Evolutionary conservation across 2,888 invertebrate genomes (phyloP).

Genomic region (Gymnocheta viridis): DNA sequence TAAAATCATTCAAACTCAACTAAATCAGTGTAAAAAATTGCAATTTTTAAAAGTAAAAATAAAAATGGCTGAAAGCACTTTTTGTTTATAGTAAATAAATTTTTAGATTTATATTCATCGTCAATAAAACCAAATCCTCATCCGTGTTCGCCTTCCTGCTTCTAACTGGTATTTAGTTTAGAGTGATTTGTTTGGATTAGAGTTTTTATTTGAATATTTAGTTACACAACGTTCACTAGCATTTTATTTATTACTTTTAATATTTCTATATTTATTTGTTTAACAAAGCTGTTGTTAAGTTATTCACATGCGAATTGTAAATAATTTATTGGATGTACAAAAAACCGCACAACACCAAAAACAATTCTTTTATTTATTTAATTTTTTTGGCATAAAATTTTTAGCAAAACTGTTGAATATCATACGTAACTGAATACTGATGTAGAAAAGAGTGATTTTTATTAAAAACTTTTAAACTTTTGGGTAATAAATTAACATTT

Average conservation of each 20-base stretch:
- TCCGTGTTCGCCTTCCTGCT: neutral
- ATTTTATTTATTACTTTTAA: conserved; percentile 24
- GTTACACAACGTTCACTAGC: neutral
- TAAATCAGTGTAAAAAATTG: conserved; percentile 15
- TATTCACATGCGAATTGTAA: conserved; percentile 62
- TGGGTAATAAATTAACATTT: neutral
- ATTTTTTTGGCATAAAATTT: neutral
- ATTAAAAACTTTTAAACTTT: neutral
- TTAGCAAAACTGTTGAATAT: conserved; percentile 2
- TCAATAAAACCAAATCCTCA: neutral
- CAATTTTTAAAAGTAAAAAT: conserved; percentile 20
- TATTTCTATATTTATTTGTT: conserved; percentile 46
- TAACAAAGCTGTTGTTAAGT: conserved; percentile 59
- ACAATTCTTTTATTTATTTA: neutral
- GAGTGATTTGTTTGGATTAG: conserved; percentile 39
- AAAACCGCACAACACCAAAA: conserved; percentile 39
- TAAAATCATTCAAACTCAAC: conserved; percentile 38
- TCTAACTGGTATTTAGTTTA: neutral
- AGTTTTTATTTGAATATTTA: conserved; percentile 10
- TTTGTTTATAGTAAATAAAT: conserved; percentile 63
- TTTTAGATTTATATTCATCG: conserved; percentile 55
- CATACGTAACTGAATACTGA: conserved; percentile 16
- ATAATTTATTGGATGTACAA: conserved; percentile 58
- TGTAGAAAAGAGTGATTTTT: neutral
- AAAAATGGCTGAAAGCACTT: conserved; percentile 44